Evolutionary conservation across 1,140 invertebrate species (phyloP).

Genomic region (Lycorma delicatula): DNA sequence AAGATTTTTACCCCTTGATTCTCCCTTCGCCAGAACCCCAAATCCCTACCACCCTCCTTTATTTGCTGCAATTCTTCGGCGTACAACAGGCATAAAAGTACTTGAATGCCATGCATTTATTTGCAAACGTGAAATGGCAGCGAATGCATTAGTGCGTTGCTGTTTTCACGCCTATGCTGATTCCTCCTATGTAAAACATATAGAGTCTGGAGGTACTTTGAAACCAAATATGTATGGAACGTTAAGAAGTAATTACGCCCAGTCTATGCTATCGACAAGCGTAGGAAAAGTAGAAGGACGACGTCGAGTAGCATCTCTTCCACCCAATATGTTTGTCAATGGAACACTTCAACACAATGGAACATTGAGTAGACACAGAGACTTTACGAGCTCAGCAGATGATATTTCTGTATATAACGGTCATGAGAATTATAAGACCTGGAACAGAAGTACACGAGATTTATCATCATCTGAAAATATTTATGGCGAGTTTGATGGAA

Average conservation of each 20-base stretch:
- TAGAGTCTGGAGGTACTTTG: slow-evolving; percentile 41
- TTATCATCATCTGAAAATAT: neutral
- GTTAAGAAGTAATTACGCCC: neutral
- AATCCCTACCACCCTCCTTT: slow-evolving; percentile 80
- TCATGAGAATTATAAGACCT: neutral
- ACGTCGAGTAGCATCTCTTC: neutral
- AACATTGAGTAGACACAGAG: neutral
- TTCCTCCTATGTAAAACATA: slow-evolving; percentile 76
- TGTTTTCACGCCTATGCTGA: slow-evolving; percentile 92
- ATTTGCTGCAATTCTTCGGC: slow-evolving; percentile 87
- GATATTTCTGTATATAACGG: neutral
- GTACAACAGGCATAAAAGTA: slow-evolving; percentile 93
- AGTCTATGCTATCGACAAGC: too few relatives aligned
- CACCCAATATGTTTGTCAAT: neutral
- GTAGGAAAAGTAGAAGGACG: neutral
- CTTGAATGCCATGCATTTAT: slow-evolving; percentile 98
- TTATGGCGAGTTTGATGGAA: neutral
- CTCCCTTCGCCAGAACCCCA: slow-evolving; percentile 81
- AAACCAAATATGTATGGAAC: neutral
- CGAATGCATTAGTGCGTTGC: slow-evolving; percentile 83
- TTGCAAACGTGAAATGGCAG: slow-evolving; percentile 86
- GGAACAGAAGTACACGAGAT: neutral
- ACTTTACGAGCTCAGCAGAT: slow-evolving; percentile 1
- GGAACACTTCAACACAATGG: neutral
- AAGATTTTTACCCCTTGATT: slow-evolving; percentile 88